Base-by-base conservation (phyloP, 2,113 vertebrate species). In the Tragelaphus strepsiceros region DNA sequence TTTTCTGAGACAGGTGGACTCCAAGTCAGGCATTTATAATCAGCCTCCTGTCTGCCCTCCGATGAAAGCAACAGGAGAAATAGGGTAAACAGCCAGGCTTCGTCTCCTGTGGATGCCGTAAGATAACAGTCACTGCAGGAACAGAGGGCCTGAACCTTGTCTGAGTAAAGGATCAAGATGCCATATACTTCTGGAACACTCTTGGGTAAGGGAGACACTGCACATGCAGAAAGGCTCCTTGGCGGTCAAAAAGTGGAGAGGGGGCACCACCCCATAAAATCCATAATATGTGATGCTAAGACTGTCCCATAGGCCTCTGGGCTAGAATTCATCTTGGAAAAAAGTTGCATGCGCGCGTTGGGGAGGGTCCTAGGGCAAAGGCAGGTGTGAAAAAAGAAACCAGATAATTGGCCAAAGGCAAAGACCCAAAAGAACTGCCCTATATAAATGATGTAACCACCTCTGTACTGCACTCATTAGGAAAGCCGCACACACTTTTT, bases 401-500 rank as follows among this genome's bases (percentile, higher is more conserved):
- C 67, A 71, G n/a, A 71, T 71, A 39, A 71, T 12, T 22, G 67
- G 67, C 67, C 67, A 71, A 71, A 71, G n/a, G n/a, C 67, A 71
- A 71, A 71, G 67, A 71, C 67, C 67, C 67, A 39, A n/a, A 35
- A 71, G n/a, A 71, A 71, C 9, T 71, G 67, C 19, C n/a, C 19
- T 22, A 22, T 39, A 22, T 22, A 71, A 71, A 22, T 22, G 19
- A 39, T 22, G 35, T 35, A 71, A 39, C 67, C 67, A 39, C 67
- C 67, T 71, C 67, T 22, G 32, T 19, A 12, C 19, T 39, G 67
- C 67, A 71, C 67, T 35, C 67, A 35, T 22, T 11, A 39, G n/a
- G 19, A 35, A 35, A 22, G 67, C 35, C 1, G 5, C 0, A 2
- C n/a, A 12, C n/a, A 39, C n/a, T 22, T 12, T 39, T 3, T 39